Base-by-base conservation (phyloP, 1,140 invertebrate genomes). In the Cephus cinctus region DNA sequence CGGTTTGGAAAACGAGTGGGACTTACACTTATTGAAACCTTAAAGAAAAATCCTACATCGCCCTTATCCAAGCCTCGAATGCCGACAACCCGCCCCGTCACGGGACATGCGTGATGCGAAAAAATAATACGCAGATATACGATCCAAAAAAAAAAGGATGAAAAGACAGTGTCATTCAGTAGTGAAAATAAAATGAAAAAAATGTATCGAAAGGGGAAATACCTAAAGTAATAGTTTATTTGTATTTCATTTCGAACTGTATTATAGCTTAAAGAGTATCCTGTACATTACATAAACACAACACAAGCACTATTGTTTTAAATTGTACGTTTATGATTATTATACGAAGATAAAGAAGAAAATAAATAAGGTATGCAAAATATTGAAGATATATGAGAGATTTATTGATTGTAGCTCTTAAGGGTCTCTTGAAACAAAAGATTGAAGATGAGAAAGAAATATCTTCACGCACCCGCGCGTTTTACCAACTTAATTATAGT, bases 251-350 rank as follows among this genome's bases (percentile, higher is more conserved):
- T 74, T 75, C 46, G 41, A 71, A 75, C 52, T 75, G 73, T 76
- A 76, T 66, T 59, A 75, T 74, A 76, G 71, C 71, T 71, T 75
- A 70, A 76, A 75, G 64, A 71, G 57, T 73, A 75, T 75, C 65
- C 71, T 75, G 72, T 76, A 75, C 72, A 75, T 76, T 76, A 63
- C 69, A 74, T 75, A 67, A 71, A 69, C 11, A 57, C 52, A 63
- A 44, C 64, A 65, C 50, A 51, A 67, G 61, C 71, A 71, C 68
- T 73, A 68, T 75, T 72, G 67, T 73, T 76, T 75, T 63, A 64
- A 71, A 71, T 64, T 68, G 63, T 76, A 73, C 64, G 65, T 70
- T 75, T 67, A 71, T 69, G 56, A 74, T 73, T 71, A 74, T 73
- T 69, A 71, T 67, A 67, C 59, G 60, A 73, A 70, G 69, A 71